Evolutionary conservation across 2,888 invertebrate genomes (phyloP).

Genomic region (Rhimphoctona megacephalus): DNA sequence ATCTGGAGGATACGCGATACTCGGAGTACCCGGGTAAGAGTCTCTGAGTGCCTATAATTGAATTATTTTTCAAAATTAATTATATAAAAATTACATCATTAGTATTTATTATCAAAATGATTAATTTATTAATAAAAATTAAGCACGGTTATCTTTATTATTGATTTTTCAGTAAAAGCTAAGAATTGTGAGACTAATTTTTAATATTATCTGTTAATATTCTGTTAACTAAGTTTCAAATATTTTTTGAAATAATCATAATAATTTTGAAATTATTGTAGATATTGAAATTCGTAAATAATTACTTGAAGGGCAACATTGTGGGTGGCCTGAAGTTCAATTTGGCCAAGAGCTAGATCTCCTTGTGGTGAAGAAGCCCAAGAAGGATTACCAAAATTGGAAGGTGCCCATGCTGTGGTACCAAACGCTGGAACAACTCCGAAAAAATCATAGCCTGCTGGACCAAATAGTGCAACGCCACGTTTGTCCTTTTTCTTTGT

Average conservation of each 20-base stretch:
- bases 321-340: conserved; percentile 82
- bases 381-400: conserved; percentile 69
- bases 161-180: too few relatives aligned
- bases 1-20: conserved; percentile 87
- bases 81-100: too few relatives aligned
- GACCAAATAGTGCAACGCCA: conserved; percentile 78
- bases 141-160: too few relatives aligned
- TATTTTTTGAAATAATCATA: too few relatives aligned
- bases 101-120: background rate
- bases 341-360: conserved; percentile 81
- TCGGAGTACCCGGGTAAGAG: conserved; percentile 78
- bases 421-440: conserved; percentile 76
- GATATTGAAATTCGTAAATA: background rate
- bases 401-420: conserved; percentile 72
- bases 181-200: too few relatives aligned
- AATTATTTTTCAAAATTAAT: background rate
- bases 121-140: too few relatives aligned
- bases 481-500: conserved; percentile 78
- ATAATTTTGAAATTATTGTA: too few relatives aligned
- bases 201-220: too few relatives aligned
- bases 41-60: conserved; percentile 77
- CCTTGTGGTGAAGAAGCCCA: conserved; percentile 76
- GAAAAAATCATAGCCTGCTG: conserved; percentile 78
- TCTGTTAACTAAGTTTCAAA: too few relatives aligned
- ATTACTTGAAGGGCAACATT: conserved; percentile 82